Conservation (phyloP, 2,113 vertebrate species). For the Heterochromis multidens region DNA sequence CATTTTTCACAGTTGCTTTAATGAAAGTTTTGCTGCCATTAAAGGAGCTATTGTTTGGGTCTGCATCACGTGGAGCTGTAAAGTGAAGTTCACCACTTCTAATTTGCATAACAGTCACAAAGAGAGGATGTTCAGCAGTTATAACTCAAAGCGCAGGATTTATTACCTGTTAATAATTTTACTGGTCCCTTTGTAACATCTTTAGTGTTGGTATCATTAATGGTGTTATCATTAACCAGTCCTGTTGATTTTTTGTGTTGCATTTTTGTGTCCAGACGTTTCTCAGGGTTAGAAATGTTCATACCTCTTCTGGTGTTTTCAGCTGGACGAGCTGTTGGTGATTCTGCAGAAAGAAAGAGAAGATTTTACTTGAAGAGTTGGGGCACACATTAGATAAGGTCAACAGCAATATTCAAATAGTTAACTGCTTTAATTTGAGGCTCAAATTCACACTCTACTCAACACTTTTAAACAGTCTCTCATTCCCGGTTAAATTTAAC, state of each 20-base stretch:
- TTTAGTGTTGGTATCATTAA: background rate
- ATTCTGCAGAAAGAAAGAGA: constrained; percentile 1
- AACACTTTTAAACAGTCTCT: background rate
- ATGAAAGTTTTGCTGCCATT: background rate
- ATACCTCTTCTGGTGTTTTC: background rate
- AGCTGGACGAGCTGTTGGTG: background rate
- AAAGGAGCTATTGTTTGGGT: background rate
- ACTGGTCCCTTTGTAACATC: background rate
- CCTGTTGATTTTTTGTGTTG: background rate
- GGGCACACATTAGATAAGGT: background rate
- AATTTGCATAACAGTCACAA: background rate
- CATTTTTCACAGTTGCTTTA: background rate
- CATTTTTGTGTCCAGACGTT: background rate
- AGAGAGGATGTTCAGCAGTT: background rate
- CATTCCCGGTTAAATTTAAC: background rate
- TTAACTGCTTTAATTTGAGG: background rate
- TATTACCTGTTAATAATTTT: background rate
- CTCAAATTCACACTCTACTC: background rate
- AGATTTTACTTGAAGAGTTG: background rate
- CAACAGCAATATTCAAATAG: background rate
- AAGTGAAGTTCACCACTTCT: background rate
- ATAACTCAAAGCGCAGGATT: background rate
- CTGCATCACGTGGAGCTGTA: background rate
- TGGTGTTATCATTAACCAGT: background rate
- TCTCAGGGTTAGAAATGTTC: background rate